Percentiles rank a stretch among this genome's conserved stretches.
Evolutionary conservation across 2,113 vertebrate species (phyloP).

Genomic region (Struthio camelus): DNA sequence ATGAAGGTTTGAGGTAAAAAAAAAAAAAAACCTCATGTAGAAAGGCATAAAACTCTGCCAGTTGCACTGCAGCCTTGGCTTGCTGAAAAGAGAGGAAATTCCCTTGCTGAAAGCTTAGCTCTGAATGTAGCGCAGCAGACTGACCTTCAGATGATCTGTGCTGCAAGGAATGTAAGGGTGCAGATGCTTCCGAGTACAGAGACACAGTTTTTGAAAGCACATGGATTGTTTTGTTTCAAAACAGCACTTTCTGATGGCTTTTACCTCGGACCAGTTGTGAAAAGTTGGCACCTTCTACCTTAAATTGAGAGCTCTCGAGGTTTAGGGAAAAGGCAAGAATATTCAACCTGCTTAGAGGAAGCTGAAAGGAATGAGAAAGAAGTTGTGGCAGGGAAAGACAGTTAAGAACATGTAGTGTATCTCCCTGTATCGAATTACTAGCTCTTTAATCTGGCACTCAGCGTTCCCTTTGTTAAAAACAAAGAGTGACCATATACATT

Average conservation of each 20-base stretch:
- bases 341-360: not conserved
- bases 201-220: not conserved
- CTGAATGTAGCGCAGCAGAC: not conserved
- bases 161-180: not conserved
- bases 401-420: not conserved
- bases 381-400: not conserved
- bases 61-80: not conserved
- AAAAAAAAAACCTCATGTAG: not conserved
- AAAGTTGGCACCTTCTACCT: not conserved
- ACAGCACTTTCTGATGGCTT: not conserved
- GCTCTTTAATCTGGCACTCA: not conserved
- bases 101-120: not conserved
- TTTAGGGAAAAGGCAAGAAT: not conserved
- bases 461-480: not conserved
- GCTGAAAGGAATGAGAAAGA: not conserved
- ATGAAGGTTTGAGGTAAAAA: not conserved
- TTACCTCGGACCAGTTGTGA: not conserved
- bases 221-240: slow-evolving; percentile 10
- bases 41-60: not conserved
- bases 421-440: not conserved
- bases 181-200: not conserved
- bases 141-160: slow-evolving; percentile 8
- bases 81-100: slow-evolving; percentile 10
- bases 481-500: not conserved
- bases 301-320: not conserved